phyloP scores from a whole-genome alignment of 1,140 invertebrate genomes.

The Antheraea mylitta region DNA sequence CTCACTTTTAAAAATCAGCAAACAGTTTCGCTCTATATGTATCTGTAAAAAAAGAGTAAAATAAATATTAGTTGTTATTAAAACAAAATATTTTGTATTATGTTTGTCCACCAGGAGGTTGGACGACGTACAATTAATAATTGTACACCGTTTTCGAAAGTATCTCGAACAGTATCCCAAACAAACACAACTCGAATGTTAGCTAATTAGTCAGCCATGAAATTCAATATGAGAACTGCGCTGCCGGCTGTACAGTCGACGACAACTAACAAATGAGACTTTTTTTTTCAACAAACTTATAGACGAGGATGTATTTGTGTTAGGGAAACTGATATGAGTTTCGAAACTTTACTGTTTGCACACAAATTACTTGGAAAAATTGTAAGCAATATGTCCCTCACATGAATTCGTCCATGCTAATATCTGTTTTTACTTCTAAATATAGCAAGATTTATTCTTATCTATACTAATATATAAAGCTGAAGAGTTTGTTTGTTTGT shows the following conservation, averaged over 20 bases:
- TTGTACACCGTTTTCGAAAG: neutral
- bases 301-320: neutral
- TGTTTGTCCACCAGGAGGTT: neutral
- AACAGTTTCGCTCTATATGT: neutral
- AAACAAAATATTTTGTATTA: neutral
- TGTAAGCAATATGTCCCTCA: no score
- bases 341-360: neutral
- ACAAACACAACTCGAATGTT: slow-evolving; percentile 42
- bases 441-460: neutral
- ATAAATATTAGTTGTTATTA: slow-evolving; percentile 2
- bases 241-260: slow-evolving; percentile 13
- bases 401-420: no score
- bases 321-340: neutral
- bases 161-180: slow-evolving; percentile 22
- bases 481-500: no score
- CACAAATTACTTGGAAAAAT: neutral
- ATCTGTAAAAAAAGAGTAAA: slow-evolving; percentile 6
- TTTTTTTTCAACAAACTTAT: neutral
- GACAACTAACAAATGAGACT: neutral
- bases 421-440: neutral
- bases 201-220: slow-evolving; percentile 48
- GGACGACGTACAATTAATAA: neutral
- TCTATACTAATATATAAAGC: no score
- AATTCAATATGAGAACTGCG: slow-evolving; percentile 38
- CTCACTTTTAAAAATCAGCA: neutral